A percentile compares a stretch with the other conserved stretches of the same genome.
phyloP scores from a whole-genome alignment of 2,888 invertebrate genomes.

The Tipula lateralis region DNA sequence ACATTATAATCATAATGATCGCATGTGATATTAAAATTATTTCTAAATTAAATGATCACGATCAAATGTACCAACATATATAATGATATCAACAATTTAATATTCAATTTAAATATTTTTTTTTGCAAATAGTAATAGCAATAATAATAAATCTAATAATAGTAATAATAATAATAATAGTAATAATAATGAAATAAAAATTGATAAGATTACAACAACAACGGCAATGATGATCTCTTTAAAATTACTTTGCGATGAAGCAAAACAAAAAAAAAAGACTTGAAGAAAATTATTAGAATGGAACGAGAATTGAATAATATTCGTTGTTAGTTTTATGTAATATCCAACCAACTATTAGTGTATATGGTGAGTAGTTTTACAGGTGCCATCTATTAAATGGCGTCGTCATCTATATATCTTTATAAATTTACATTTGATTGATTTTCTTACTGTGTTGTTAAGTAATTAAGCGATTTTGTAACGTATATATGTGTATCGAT shows the following conservation, averaged over 20 bases:
- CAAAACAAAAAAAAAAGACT: neutral
- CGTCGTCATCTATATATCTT: neutral
- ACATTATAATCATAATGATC: conserved; percentile 16
- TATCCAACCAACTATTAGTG: neutral
- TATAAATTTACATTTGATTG: neutral
- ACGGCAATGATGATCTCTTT: conserved; percentile 13
- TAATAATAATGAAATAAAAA: conserved; percentile 19
- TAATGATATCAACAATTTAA: conserved; percentile 24
- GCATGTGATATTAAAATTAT: conserved; percentile 24
- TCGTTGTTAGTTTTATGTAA: conserved; percentile 20
- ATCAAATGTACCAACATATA: conserved; percentile 15
- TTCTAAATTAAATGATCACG: conserved; percentile 24
- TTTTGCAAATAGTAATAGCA: conserved; percentile 11
- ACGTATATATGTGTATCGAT: no score
- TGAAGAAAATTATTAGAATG: conserved; percentile 28
- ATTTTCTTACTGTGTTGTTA: neutral
- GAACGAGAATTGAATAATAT: conserved; percentile 29
- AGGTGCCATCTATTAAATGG: conserved; percentile 24
- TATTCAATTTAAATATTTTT: conserved; percentile 12
- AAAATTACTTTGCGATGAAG: conserved; percentile 20
- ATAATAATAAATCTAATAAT: conserved; percentile 24
- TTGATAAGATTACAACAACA: neutral
- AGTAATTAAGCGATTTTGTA: neutral
- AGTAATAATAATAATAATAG: conserved; percentile 20
- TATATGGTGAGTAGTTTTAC: neutral